Evolutionary conservation across 1,140 invertebrate genomes (phyloP), one percentile per base, ranked within the genome.

Genomic region (Lepidurus apus): DNA sequence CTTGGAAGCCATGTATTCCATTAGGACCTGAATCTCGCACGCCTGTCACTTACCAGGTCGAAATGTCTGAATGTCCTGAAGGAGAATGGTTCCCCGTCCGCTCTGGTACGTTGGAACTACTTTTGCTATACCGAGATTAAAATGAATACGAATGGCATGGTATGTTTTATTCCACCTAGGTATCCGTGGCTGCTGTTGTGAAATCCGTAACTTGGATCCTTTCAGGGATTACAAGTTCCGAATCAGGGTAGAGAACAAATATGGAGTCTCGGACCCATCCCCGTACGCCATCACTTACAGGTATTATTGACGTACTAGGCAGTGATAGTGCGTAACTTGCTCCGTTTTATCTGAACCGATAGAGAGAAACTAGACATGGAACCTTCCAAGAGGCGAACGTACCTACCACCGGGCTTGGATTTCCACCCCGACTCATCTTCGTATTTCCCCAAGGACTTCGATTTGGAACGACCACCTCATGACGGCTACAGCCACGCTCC

Each of bases 201-300:
- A 95, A 82, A 92, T 97, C 75, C 87, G 90, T 42, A 93, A 93
- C 84, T 87, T 94, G 47, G 91, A 93, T 82, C 94, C 95, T 0
- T 93, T 93, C 86, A 88, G 92, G 77, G 95, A 97, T 86, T 97
- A 97, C 85, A 92, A 93, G 83, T 97, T 97, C 87, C 88, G 96
- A 74, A 89, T 98, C 42, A 89, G 95, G n/a, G 96, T 97, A 2
- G 95, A 97, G 83, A 98, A 98, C 84, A 95, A 95, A 84, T 95
- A 94, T 83, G 96, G 96, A n/a, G 90, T 97, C n/a, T 96, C 95
- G 84, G 96, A 98, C 84, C 95, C 96, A 0, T 96, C 93, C 43
- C 94, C 95, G 7, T 95, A 90, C 83, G 92, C 91, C 0, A 89
- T 91, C 77, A 96, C 94, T 0, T 93, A 92, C 82, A 88, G 88